phyloP scores from a whole-genome alignment of 2,113 vertebrate species.

The Propithecus coquereli region DNA sequence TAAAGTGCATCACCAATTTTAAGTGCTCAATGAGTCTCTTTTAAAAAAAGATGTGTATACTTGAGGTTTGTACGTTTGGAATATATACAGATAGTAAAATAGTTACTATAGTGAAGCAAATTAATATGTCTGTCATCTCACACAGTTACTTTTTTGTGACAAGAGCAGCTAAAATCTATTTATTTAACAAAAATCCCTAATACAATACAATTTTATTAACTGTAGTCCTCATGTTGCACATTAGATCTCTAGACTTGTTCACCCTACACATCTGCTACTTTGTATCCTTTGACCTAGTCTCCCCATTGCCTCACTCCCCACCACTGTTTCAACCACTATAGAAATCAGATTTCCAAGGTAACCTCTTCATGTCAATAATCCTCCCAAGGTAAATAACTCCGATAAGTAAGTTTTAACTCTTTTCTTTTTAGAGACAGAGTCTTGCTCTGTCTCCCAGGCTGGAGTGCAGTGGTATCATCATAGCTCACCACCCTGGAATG shows the following conservation, averaged over 20 bases:
- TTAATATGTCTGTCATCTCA: background rate
- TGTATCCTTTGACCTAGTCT: background rate
- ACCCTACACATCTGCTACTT: background rate
- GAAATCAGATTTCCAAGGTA: background rate
- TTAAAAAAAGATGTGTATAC: background rate
- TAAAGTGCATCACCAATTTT: background rate
- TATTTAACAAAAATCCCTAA: background rate
- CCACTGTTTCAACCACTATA: background rate
- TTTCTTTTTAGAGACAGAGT: no score
- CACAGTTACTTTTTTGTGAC: background rate
- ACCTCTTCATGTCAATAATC: background rate
- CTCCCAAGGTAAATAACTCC: background rate
- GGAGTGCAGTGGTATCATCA: no score
- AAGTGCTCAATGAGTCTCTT: background rate
- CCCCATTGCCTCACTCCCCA: background rate
- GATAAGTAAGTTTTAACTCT: background rate
- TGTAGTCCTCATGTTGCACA: background rate
- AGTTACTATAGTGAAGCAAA: background rate
- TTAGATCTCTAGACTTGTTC: background rate
- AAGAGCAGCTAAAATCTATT: background rate
- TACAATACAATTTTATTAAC: background rate
- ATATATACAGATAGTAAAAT: background rate
- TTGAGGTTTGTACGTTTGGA: background rate
- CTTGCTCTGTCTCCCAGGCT: no score
- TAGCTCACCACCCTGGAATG: no score